Percentiles rank a stretch among this genome's conserved stretches.
Conservation (phyloP, 1,140 invertebrate genomes). For the Halictus rubicundus region DNA sequence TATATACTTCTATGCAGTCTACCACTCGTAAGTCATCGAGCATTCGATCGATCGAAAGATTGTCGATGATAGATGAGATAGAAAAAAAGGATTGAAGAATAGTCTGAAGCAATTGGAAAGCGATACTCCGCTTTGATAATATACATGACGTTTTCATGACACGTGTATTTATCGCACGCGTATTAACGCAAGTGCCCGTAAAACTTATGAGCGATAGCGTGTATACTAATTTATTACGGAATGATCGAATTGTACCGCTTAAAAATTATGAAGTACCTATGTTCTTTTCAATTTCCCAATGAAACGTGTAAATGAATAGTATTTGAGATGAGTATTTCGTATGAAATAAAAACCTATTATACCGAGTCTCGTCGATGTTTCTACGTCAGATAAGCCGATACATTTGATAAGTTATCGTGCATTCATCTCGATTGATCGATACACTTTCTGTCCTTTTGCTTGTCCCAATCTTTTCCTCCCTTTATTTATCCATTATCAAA, state of each 20-base stretch:
- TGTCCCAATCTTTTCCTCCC: too few relatives aligned
- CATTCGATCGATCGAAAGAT: not conserved
- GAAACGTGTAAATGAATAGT: not conserved
- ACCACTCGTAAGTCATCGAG: not conserved
- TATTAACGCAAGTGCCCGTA: not conserved
- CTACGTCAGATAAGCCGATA: not conserved
- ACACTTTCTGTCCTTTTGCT: too few relatives aligned
- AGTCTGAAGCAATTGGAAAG: too few relatives aligned
- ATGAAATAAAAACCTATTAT: not conserved
- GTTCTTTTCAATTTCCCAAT: not conserved
- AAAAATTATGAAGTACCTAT: not conserved
- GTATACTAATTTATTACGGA: slow-evolving; percentile 20
- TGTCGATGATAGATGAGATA: too few relatives aligned
- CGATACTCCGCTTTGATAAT: not conserved
- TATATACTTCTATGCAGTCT: not conserved
- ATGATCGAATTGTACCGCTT: slow-evolving; percentile 4
- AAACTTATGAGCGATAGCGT: not conserved
- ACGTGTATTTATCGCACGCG: not conserved
- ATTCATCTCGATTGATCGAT: too few relatives aligned
- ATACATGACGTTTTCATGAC: not conserved
- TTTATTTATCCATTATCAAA: too few relatives aligned
- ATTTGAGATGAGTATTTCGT: not conserved
- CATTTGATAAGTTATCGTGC: not conserved
- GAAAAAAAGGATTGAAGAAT: too few relatives aligned
- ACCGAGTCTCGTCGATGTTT: not conserved